phyloP scores from a whole-genome alignment of 2,113 vertebrate genomes.

The Neolamprologus variostigma region DNA sequence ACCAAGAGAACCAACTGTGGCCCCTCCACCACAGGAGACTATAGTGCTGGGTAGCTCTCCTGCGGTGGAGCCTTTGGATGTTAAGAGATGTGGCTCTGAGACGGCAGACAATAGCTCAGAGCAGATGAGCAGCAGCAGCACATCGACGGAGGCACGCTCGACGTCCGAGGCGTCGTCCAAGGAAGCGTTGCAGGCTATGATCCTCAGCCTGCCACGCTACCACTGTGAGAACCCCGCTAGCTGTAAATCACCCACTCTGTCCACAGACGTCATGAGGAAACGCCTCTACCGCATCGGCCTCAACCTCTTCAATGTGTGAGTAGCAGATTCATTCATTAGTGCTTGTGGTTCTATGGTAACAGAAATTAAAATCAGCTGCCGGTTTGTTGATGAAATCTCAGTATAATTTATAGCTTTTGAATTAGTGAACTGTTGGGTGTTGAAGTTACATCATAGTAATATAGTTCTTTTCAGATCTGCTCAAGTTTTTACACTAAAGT shows the following conservation, averaged over 20 bases:
- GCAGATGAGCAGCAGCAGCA: conserved; percentile 90
- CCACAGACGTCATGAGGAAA: conserved; percentile 94
- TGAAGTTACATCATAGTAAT: not conserved
- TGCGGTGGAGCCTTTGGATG: conserved; percentile 60
- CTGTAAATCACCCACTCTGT: conserved; percentile 94
- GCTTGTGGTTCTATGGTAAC: not conserved
- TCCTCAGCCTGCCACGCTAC: conserved; percentile 93
- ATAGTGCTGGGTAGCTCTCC: not conserved
- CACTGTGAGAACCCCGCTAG: conserved; percentile 95
- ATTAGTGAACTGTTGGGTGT: not conserved
- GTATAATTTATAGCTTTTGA: not conserved
- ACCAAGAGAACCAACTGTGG: not conserved
- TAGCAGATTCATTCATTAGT: not conserved
- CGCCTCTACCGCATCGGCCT: conserved; percentile 96
- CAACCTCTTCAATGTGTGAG: conserved; percentile 98
- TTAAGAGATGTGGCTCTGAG: conserved; percentile 74
- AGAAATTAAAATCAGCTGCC: not conserved
- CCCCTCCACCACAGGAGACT: conserved; percentile 7
- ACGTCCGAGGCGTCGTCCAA: conserved; percentile 84
- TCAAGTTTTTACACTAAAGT: not conserved
- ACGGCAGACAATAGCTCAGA: conserved; percentile 82
- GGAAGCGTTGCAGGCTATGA: conserved; percentile 95
- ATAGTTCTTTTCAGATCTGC: not conserved
- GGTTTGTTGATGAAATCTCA: not conserved
- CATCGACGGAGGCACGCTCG: conserved; percentile 86